Base-by-base conservation (phyloP, 2,888 invertebrate species). In the Invenusta paracnida region DNA sequence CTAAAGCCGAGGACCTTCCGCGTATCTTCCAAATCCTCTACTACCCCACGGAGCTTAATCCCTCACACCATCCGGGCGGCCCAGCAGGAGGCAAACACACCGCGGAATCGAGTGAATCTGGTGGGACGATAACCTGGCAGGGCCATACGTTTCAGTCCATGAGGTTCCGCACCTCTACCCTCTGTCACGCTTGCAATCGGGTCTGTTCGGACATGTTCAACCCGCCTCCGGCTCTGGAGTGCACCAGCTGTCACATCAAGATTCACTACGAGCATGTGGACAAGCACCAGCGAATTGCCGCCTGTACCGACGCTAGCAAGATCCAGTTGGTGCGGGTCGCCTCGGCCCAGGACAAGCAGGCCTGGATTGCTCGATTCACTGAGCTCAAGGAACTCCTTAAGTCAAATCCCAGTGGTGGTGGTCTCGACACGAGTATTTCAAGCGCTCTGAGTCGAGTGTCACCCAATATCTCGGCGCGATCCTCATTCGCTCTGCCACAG, bases 201-300 rank as follows among this genome's bases (percentile, higher is more conserved):
- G 28, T 73, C 5, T 86, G 86, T 30, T 86, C 86, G 17, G 86
- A 86, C 86, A 29, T 86, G 25, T 30, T 86, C n/a, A 86, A 87
- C 29, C 86, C 86, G n/a, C 86, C 86, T 17, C n/a, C 73, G 1
- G 86, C 87, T 0, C 48, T 86, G 1, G 86, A 86, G 30, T 86
- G 86, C 81, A 67, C 25, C 29, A 28, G 28, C n/a, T 86, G 86
- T 66, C 86, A 86, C 17, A 87, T 73, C 23, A 30, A 30, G 13
- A 87, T 86, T 30, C 86, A 86, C 31, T 27, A 28, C 28, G 86
- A 86, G 13, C 86, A 86, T 30, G 86, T 86, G 0, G 86, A 86
- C 0, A 67, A 25, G 29, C 25, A 66, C 73, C 48, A 81, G n/a
- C 66, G 66, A 29, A 81, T 86, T 29, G 31, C 29, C 67, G 28